Percentiles rank a stretch among this genome's conserved stretches.
These are phyloP conservation scores for Campoplex nolae DNA, from an alignment of 2,888 invertebrate species.

Conservation along the genomic window DNA sequence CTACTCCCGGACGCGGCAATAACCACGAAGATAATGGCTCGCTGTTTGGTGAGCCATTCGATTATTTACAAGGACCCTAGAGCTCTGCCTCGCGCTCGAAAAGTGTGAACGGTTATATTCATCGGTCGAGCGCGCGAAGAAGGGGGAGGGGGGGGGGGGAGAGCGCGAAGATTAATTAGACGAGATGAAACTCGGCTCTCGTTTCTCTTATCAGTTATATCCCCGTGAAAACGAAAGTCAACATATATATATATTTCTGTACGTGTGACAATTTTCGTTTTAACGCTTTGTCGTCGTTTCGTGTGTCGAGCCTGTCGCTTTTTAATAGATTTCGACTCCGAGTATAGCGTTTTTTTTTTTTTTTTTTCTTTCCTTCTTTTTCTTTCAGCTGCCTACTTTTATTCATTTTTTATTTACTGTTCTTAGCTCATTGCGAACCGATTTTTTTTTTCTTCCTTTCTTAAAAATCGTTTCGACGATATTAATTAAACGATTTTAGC, in stretches of 20 bases:
- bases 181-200: slow-evolving; percentile 48
- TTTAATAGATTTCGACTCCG: background rate
- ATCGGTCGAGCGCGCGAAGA: no score
- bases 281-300: background rate
- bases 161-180: slow-evolving; percentile 70
- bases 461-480: background rate
- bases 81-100: background rate
- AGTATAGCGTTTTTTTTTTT: background rate
- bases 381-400: no score
- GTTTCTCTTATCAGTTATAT: slow-evolving; percentile 47
- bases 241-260: slow-evolving; percentile 5
- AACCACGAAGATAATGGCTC: slow-evolving; percentile 77
- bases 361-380: background rate
- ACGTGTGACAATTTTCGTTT: slow-evolving; percentile 12
- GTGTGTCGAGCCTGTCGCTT: slow-evolving; percentile 2
- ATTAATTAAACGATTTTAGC: slow-evolving; percentile 23
- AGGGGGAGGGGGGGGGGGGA: slow-evolving; percentile 52
- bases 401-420: background rate
- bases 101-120: slow-evolving; percentile 43
- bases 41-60: slow-evolving; percentile 66
- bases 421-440: background rate
- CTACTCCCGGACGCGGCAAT: slow-evolving; percentile 77
- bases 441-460: background rate
- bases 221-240: slow-evolving; percentile 34
- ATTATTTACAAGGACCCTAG: slow-evolving; percentile 80